phyloP scores from a whole-genome alignment of 2,888 invertebrate species.

The Cremastinae sp. region DNA sequence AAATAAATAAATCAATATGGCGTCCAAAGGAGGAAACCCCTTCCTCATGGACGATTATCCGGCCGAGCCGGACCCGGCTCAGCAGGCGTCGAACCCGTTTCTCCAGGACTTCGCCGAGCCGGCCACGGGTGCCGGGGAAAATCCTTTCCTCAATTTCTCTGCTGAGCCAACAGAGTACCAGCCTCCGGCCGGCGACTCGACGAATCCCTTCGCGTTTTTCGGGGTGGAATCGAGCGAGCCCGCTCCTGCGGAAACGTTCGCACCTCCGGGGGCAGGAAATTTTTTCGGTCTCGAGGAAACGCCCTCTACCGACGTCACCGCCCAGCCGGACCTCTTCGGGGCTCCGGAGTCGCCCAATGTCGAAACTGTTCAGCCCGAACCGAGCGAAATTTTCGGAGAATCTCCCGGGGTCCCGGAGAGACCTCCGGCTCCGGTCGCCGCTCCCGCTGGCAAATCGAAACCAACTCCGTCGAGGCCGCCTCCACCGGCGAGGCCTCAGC shows the following conservation, averaged over 20 bases:
- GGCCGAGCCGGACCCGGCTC: conserved; percentile 83
- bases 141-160: conserved; percentile 76
- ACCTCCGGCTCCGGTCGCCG: conserved; percentile 50
- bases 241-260: conserved; percentile 44
- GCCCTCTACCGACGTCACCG: conserved; percentile 13
- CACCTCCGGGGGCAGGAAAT: conserved; percentile 43
- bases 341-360: conserved; percentile 50
- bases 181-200: conserved; percentile 71
- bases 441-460: conserved; percentile 63
- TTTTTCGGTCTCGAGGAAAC: conserved; percentile 57
- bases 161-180: conserved; percentile 70
- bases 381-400: conserved; percentile 32
- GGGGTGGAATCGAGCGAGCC: conserved; percentile 68
- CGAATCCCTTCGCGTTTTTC: conserved; percentile 79
- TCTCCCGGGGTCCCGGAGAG: conserved; percentile 18
- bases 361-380: conserved; percentile 14
- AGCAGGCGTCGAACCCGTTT: conserved; percentile 85
- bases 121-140: conserved; percentile 83
- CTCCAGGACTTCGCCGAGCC: conserved; percentile 81
- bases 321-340: conserved; percentile 47
- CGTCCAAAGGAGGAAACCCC: conserved; percentile 86
- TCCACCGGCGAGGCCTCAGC: conserved; percentile 82
- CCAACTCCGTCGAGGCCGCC: conserved; percentile 74
- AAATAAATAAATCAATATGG: conserved; percentile 81
- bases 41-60: conserved; percentile 88